Percentiles rank a stretch among this genome's conserved stretches.
Conservation (phyloP, 2,113 vertebrate species). For the Chlorocebus sabaeus region DNA sequence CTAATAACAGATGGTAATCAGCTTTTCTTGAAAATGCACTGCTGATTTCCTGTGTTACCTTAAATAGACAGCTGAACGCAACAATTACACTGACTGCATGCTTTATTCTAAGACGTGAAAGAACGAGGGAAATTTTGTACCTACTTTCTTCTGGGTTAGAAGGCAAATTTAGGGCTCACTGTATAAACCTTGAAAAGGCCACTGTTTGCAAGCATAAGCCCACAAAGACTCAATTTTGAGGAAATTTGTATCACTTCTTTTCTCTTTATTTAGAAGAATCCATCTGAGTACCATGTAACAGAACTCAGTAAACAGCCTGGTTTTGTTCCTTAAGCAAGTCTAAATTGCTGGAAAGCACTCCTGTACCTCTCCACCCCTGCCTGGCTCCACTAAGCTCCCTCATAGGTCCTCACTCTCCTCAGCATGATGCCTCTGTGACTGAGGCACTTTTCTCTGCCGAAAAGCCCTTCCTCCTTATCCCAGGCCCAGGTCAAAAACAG, state of each 20-base stretch:
- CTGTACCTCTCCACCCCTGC: background rate
- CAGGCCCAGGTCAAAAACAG: background rate
- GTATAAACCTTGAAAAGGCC: background rate
- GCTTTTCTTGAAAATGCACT: slow-evolving; percentile 84
- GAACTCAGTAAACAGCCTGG: background rate
- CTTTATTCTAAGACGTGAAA: slow-evolving; percentile 75
- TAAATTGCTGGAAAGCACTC: slow-evolving; percentile 43
- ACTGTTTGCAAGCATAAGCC: background rate
- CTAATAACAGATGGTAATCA: slow-evolving; percentile 84
- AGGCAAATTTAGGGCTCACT: slow-evolving; percentile 49
- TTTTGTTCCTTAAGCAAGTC: background rate
- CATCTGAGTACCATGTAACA: slow-evolving; percentile 49
- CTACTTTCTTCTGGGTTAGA: slow-evolving; percentile 64
- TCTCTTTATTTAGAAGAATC: slow-evolving; percentile 55
- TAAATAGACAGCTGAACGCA: slow-evolving; percentile 80
- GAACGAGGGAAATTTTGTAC: slow-evolving; percentile 77
- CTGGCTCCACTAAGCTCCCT: background rate
- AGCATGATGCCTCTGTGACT: background rate
- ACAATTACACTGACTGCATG: slow-evolving; percentile 49
- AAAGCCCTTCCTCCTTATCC: background rate
- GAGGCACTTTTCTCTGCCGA: background rate
- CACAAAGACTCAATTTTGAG: slow-evolving; percentile 20
- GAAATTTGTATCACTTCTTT: slow-evolving; percentile 41
- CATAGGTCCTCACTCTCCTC: background rate
- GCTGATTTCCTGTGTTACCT: slow-evolving; percentile 83